Evolutionary conservation across 1,140 invertebrate genomes (phyloP).

Genomic region (Sminthurinus signatus): DNA sequence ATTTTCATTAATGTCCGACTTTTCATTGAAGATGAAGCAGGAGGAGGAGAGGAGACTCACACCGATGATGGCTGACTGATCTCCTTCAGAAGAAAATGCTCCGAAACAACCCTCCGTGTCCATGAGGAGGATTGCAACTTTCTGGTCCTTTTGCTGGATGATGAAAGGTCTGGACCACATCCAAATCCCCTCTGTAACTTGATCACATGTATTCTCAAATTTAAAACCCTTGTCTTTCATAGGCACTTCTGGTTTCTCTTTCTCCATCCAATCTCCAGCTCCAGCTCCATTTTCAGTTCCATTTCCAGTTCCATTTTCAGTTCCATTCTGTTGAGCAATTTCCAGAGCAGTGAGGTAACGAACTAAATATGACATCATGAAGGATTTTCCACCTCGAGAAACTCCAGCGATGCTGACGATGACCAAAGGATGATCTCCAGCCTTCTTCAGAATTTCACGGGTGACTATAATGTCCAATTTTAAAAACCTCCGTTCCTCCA

Average conservation of each 20-base stretch:
- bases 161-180: not conserved
- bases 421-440: not conserved
- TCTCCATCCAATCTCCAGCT: conserved; percentile 10
- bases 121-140: conserved; percentile 5
- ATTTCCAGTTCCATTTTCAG: not conserved
- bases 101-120: conserved; percentile 56
- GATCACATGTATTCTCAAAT: not conserved
- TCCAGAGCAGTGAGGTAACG: conserved; percentile 9
- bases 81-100: conserved; percentile 54
- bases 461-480: not conserved
- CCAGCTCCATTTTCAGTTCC: not conserved
- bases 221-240: conserved; percentile 5
- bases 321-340: no score
- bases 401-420: conserved; percentile 7
- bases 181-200: conserved; percentile 7
- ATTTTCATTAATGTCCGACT: conserved; percentile 54
- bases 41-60: conserved; percentile 49
- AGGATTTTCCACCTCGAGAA: conserved; percentile 9
- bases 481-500: not conserved
- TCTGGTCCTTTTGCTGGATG: not conserved
- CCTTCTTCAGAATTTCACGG: not conserved
- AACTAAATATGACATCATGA: conserved; percentile 4
- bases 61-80: conserved; percentile 60
- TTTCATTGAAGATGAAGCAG: conserved; percentile 52
- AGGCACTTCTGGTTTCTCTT: not conserved